Base-by-base conservation (phyloP, 1,140 invertebrate species). In the Lethrus apterus region DNA sequence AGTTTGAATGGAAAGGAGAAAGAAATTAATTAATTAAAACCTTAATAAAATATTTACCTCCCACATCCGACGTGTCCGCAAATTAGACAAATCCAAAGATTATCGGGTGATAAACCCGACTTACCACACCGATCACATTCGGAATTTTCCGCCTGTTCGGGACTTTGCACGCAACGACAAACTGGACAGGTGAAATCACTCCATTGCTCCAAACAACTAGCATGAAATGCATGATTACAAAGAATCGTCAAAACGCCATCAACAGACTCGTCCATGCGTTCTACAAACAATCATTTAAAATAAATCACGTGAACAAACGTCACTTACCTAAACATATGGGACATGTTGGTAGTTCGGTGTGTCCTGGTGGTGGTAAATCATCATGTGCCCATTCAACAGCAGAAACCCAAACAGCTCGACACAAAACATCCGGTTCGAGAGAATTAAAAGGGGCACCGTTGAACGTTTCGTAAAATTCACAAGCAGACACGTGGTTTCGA, bases 41-140 rank as follows among this genome's bases (percentile, higher is more conserved):
- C 15, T 36, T 36, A 90, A 72, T 34, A 14, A 36, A 7, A 20
- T 31, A 20, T 33, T 46, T 51, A 64, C 34, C 63, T 51, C 10
- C 93, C 93, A 73, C 97, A 99, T 24, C 96, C 97, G 32, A 99
- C 84, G 70, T 98, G 88, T 9, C 96, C 97, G 70, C 97, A 99
- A 51, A 99, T 95, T 11, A 99, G 70, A 68, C 97, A 99, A 53
- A 99, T 98, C 97, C 97, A 99, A 0, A 99, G 70, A 50, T 89
- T 88, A 64, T 94, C 85, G 0, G 72, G 62, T 72, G 60, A 62
- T 15, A 54, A 54, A 1, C 47, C 45, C 15, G 38, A 45, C 48
- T 54, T 52, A 10, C 60, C 64, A 48, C 65, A 67, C 20, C 51
- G 41, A 44, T 64, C 63, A 52, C 65, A 67, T 52, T 67, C 65